Evolutionary conservation across 2,797 vertebrate species (phyloP).

Genomic region (Scleropages formosus): DNA sequence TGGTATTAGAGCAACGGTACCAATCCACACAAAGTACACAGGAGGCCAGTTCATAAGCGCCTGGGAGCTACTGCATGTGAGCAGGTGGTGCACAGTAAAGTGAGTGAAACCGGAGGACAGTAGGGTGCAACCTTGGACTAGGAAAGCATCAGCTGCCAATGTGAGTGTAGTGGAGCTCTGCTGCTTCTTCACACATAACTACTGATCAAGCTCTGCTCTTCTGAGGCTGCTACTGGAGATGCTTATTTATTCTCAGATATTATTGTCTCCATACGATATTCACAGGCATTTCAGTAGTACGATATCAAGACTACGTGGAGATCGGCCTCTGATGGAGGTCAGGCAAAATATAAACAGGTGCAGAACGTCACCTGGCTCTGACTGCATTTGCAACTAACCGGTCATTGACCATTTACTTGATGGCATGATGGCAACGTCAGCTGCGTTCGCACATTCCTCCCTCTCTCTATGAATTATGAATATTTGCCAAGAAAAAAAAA

Average conservation of each 20-base stretch:
- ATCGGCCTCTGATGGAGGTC: not conserved
- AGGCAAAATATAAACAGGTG: not conserved
- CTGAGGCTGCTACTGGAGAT: not conserved
- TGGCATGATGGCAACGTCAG: no score
- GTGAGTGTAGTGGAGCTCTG: not conserved
- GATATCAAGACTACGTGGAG: no score
- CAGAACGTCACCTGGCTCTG: no score
- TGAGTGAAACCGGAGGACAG: not conserved
- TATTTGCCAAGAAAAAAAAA: no score
- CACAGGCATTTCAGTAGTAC: no score
- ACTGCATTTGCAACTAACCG: no score
- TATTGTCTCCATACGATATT: no score
- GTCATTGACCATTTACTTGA: no score
- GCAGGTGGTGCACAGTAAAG: not conserved
- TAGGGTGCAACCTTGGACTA: not conserved
- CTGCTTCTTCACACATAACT: not conserved
- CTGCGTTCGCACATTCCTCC: no score
- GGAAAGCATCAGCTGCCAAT: not conserved
- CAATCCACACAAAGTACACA: not conserved
- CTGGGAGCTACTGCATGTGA: not conserved
- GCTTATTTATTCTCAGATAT: no score
- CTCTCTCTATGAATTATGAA: no score
- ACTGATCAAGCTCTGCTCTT: not conserved
- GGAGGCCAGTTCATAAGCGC: not conserved
- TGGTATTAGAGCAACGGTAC: conserved; percentile 8